Base-by-base conservation (phyloP, 1,140 invertebrate species). In the Rhopalosiphum padi region DNA sequence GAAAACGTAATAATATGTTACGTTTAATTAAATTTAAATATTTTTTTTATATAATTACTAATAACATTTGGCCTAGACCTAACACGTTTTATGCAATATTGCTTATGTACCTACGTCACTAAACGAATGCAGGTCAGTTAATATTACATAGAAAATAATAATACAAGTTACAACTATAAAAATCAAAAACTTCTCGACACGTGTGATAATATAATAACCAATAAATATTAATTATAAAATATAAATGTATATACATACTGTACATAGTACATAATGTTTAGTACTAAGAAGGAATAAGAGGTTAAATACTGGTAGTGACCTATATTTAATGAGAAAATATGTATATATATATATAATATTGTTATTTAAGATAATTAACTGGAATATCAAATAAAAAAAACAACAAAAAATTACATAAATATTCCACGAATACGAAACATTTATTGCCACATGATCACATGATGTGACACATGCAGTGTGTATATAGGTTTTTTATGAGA, bases 1-100 rank as follows among this genome's bases (percentile, higher is more conserved):
- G 8, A 53, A 55, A 25, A 55, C 35, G 0, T 89, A 8, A 15
- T 55, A 37, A 41, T 35, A 53, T 35, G 48, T 51, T 53, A 23
- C 3, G 9, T 53, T 22, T 21, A 53, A 53, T 53, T 37, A 89
- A 37, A 89, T n/a, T 88, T 55, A 89, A 89, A 89, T 53, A 22
- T 5, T 51, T 89, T 53, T 85, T 25, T 48, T 88, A 55, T 30
- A 15, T 25, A 41, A 89, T 51, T n/a, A 48, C 1, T 37, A 53
- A 53, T 55, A 55, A 37, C 88, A 55, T 89, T 89, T 89, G 88
- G 48, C 88, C 51, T 55, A 89, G 88, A 89, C 51, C n/a, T 53
- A 51, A 89, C 48, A 25, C 51, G 88, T 41, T 89, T 89, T 89
- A 53, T 89, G 48, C 11, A 35, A 89, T 89, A 53, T 30, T n/a